Percentiles rank a stretch among this genome's conserved stretches.
Conservation (phyloP, 2,888 invertebrate genomes). For the Drosophila anomalata region DNA sequence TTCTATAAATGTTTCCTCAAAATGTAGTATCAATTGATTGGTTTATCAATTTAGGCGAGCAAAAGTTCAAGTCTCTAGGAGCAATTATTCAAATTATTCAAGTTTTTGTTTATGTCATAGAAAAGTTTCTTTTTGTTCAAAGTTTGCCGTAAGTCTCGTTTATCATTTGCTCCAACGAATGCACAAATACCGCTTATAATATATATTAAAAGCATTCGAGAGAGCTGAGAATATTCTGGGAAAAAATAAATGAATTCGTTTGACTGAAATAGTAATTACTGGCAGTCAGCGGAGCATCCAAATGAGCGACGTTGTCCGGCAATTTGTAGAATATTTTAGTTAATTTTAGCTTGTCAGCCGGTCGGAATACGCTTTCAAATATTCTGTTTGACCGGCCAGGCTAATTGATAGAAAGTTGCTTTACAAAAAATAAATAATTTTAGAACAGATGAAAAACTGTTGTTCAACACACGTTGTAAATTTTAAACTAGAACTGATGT, state of each 20-base stretch:
- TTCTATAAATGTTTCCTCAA: slow-evolving; percentile 1
- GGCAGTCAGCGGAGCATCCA: slow-evolving; percentile 26
- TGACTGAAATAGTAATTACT: slow-evolving; percentile 57
- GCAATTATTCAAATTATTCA: slow-evolving; percentile 23
- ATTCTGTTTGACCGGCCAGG: slow-evolving; percentile 16
- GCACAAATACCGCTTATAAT: background rate
- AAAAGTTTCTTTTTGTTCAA: background rate
- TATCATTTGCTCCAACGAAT: slow-evolving; percentile 6
- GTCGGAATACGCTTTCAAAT: background rate
- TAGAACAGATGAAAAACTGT: background rate
- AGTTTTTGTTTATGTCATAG: background rate
- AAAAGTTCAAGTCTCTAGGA: slow-evolving; percentile 13
- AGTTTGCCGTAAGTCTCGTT: slow-evolving; percentile 2
- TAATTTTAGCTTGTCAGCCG: slow-evolving; percentile 12
- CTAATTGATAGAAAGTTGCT: slow-evolving; percentile 12
- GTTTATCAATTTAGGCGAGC: slow-evolving; percentile 25
- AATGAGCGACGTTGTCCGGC: slow-evolving; percentile 18
- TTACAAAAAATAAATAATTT: background rate
- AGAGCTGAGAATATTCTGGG: slow-evolving; percentile 13
- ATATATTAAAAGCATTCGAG: background rate
- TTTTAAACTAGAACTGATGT: background rate
- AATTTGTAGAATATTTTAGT: slow-evolving; percentile 51
- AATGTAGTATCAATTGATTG: slow-evolving; percentile 18
- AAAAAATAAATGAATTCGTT: slow-evolving; percentile 46
- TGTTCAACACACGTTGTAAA: no score